phyloP scores from a whole-genome alignment of 2,888 invertebrate species.

The Lamellibrachia satsuma region DNA sequence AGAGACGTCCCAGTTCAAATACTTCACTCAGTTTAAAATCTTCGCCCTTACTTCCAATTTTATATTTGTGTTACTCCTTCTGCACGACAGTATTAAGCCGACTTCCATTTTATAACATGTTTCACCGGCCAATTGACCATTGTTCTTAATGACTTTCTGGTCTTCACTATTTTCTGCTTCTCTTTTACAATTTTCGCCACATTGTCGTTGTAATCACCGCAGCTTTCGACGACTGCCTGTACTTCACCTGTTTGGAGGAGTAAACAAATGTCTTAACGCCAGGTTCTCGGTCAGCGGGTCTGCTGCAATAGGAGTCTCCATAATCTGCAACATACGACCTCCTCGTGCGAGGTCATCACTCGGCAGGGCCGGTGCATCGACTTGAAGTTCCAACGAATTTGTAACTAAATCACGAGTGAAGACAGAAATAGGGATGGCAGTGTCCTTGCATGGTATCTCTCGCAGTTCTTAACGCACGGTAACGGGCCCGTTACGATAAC shows the following conservation, averaged over 20 bases:
- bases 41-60: background rate
- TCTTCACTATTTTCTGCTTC: background rate
- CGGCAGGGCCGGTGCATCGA: background rate
- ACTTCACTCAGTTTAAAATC: background rate
- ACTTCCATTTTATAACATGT: background rate
- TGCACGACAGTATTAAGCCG: background rate
- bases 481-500: background rate
- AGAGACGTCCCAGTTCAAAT: background rate
- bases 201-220: background rate
- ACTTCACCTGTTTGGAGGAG: background rate
- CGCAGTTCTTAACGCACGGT: background rate
- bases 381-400: background rate
- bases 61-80: background rate
- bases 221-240: background rate
- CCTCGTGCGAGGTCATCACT: background rate
- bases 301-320: background rate
- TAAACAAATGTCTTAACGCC: background rate
- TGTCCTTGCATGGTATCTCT: background rate
- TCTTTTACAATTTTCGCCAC: background rate
- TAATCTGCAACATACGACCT: background rate
- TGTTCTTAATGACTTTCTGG: background rate
- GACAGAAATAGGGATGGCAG: background rate
- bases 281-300: background rate
- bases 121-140: background rate
- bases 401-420: background rate